These are phyloP conservation scores for Temnothorax curvispinosus DNA, from an alignment of 1,140 invertebrate genomes.

Conservation along the genomic window DNA sequence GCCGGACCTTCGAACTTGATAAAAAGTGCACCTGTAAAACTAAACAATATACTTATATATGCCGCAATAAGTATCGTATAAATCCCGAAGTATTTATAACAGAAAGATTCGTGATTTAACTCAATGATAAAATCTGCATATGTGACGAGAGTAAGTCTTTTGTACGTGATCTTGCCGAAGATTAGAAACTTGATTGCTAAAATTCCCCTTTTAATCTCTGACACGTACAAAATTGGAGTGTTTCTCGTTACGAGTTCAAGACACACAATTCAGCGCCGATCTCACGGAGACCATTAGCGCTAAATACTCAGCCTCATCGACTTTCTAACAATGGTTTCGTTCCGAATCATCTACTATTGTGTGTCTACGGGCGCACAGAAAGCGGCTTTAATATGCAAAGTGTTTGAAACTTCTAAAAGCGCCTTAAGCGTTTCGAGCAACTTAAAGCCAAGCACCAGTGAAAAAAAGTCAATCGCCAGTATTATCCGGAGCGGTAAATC, in stretches of 20 bases:
- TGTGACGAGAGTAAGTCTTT: neutral
- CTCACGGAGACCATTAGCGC: constrained; percentile 19
- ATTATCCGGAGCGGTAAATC: constrained; percentile 9
- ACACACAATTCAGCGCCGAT: constrained; percentile 5
- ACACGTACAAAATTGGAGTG: neutral
- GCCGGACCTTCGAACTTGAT: neutral
- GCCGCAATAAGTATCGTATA: neutral
- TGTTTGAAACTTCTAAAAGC: constrained; percentile 49
- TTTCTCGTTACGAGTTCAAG: constrained; percentile 11
- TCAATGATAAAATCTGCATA: neutral
- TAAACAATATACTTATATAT: neutral
- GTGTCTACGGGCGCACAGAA: constrained; percentile 32
- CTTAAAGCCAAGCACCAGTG: constrained; percentile 28
- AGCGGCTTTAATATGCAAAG: constrained; percentile 51
- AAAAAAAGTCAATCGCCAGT: constrained; percentile 42
- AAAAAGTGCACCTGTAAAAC: neutral
- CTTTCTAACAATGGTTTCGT: constrained; percentile 39
- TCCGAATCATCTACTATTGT: constrained; percentile 35
- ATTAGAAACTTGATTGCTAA: neutral
- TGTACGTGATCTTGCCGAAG: neutral
- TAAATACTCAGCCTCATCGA: constrained; percentile 40
- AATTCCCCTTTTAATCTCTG: constrained; percentile 3
- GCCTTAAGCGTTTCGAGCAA: constrained; percentile 45
- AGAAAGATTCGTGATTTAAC: neutral
- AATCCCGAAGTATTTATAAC: neutral